Conservation (phyloP, 1,140 invertebrate species). For the Pseudobourletiella spinata region DNA sequence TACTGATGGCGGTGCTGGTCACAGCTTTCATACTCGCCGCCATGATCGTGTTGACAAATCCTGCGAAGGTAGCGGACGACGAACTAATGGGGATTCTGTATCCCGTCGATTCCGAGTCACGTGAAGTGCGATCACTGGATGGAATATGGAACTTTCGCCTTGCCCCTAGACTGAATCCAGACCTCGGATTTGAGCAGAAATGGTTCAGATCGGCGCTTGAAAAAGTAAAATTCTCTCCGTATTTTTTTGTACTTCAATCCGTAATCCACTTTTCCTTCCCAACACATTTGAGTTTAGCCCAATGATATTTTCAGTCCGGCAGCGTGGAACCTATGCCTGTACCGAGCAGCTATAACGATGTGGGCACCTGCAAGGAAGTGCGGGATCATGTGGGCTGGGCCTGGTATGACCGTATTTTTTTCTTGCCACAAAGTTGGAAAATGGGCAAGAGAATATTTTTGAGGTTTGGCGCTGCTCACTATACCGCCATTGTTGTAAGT, state of each 20-base stretch:
- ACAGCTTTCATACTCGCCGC: no score
- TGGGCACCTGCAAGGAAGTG: conserved; percentile 68
- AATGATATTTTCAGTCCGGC: no score
- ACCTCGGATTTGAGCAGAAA: conserved; percentile 44
- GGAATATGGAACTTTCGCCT: conserved; percentile 50
- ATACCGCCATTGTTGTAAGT: conserved; percentile 72
- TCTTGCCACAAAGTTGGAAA: conserved; percentile 61
- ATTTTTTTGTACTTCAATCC: no score
- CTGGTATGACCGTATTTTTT: conserved; percentile 79
- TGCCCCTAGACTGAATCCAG: conserved; percentile 38
- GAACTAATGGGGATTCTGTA: conserved; percentile 44
- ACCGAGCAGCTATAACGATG: conserved; percentile 91
- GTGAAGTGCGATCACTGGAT: conserved; percentile 44
- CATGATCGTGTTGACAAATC: no score
- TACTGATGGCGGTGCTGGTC: no score
- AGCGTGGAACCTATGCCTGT: conserved; percentile 74
- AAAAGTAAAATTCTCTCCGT: no score
- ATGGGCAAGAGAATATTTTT: conserved; percentile 58
- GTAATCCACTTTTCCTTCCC: no score
- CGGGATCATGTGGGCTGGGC: conserved; percentile 91
- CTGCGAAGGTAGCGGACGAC: no score
- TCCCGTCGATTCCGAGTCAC: conserved; percentile 44
- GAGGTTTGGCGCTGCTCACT: conserved; percentile 79
- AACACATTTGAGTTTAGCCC: no score
- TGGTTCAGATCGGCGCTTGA: no score